Evolutionary conservation across 1,140 invertebrate genomes (phyloP), one percentile per base, ranked within the genome.

Genomic region (Temnothorax longispinosus): DNA sequence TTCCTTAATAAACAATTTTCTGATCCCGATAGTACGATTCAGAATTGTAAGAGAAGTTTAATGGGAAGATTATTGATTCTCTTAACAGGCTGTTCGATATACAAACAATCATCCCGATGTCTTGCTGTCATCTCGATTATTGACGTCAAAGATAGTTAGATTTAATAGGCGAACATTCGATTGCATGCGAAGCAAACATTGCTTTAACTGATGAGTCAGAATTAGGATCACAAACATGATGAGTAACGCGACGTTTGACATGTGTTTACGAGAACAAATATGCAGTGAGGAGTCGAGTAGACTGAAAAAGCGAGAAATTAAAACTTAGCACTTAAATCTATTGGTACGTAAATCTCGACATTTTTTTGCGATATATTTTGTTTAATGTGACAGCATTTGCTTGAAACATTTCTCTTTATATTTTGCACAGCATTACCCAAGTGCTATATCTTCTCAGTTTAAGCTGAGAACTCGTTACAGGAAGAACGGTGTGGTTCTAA

Each of bases 211-310:
- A 74, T 56, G 71, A 74, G n/a, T 74, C 71, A 56, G 52, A 54
- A 38, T 56, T 74, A 74, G 32, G n/a, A 15, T 74, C 71, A 56
- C 35, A 74, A 74, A 74, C 71, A 74, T n/a, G 32, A 74, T 71
- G 67, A 50, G 44, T 74, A 56, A 52, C 35, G 18, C 18, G 64
- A 41, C 47, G 15, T 38, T n/a, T 52, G 50, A 38, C 18, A 7
- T 38, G 2, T 35, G 38, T 56, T 10, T 38, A 74, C 1, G 35
- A 38, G 32, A 54, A 10, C 10, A 35, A 21, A 21, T 35, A 52
- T 52, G 8, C 11, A 54, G n/a, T 47, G 13, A 27, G n/a, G n/a
- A 18, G 7, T 54, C 18, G 8, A 47, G 10, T 35, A 8, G n/a
- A 60, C 10, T 0, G 58, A 32, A 32, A 58, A 32, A 32, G 10